These are phyloP conservation scores for Hirudinaria manillensis DNA, from an alignment of 2,888 invertebrate species.

Conservation along the genomic window DNA sequence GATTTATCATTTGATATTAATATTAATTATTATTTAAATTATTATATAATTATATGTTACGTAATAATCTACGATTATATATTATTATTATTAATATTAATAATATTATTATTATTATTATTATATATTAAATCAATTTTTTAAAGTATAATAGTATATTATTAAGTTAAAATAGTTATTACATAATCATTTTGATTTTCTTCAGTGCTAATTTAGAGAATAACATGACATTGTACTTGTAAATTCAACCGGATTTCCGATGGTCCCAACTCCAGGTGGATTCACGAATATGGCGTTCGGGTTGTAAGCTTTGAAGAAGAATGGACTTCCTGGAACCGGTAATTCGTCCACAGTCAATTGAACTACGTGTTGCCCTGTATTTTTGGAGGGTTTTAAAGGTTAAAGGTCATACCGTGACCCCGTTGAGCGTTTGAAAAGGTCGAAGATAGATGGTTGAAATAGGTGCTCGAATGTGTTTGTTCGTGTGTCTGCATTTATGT, in stretches of 20 bases:
- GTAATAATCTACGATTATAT: too few species aligned
- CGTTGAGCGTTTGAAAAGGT: too few species aligned
- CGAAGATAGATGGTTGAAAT: too few species aligned
- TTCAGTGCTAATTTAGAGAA: not conserved
- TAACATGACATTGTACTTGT: slow-evolving; percentile 65
- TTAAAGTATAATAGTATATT: too few species aligned
- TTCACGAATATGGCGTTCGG: slow-evolving; percentile 68
- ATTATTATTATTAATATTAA: too few species aligned
- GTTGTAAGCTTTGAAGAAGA: slow-evolving; percentile 78
- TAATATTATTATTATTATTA: too few species aligned
- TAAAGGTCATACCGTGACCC: not conserved
- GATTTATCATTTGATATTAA: too few species aligned
- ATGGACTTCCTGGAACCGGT: slow-evolving; percentile 81
- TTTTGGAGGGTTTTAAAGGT: not conserved
- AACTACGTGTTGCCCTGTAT: slow-evolving; percentile 59
- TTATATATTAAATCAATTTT: too few species aligned
- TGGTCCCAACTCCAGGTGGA: slow-evolving; percentile 77
- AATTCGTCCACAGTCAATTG: slow-evolving; percentile 55
- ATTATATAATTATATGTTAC: too few species aligned
- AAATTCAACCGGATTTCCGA: slow-evolving; percentile 89
- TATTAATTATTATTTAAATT: too few species aligned
- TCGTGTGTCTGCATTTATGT: not conserved
- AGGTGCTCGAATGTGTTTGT: too few species aligned
- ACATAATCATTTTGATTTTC: not conserved
- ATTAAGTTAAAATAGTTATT: too few species aligned